These are phyloP conservation scores for Sander lucioperca DNA, from an alignment of 2,113 vertebrate species.

Conservation along the genomic window DNA sequence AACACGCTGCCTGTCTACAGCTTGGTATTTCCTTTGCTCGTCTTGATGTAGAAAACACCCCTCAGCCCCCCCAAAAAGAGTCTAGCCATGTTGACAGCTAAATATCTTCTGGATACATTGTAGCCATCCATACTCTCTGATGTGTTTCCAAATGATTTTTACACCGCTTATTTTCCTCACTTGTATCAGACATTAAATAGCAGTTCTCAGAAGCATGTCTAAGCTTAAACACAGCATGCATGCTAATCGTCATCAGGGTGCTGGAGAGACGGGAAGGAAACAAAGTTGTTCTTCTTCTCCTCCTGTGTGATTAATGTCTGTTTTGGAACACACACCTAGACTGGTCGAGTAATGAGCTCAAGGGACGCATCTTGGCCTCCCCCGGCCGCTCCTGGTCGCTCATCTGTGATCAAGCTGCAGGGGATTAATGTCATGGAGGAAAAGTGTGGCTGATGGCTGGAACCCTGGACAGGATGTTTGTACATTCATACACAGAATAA, in stretches of 20 bases:
- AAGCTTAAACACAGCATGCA: slow-evolving; percentile 30
- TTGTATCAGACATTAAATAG: slow-evolving; percentile 50
- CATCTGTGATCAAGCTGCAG: slow-evolving; percentile 59
- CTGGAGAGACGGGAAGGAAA: slow-evolving; percentile 28
- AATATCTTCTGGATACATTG: slow-evolving; percentile 46
- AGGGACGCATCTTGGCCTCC: slow-evolving; percentile 28
- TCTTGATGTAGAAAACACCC: slow-evolving; percentile 24
- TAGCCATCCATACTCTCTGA: slow-evolving; percentile 17
- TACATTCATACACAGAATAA: background rate
- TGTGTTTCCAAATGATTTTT: slow-evolving; percentile 43
- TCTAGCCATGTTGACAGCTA: slow-evolving; percentile 57
- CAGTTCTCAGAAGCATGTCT: slow-evolving; percentile 37
- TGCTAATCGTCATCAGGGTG: slow-evolving; percentile 40
- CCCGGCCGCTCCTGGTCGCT: slow-evolving; percentile 35
- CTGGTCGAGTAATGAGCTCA: slow-evolving; percentile 50
- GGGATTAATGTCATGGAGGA: slow-evolving; percentile 59
- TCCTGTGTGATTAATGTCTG: slow-evolving; percentile 56
- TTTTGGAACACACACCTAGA: slow-evolving; percentile 71
- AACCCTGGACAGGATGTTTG: slow-evolving; percentile 31
- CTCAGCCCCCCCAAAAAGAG: background rate
- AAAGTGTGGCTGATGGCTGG: slow-evolving; percentile 52
- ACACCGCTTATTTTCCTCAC: slow-evolving; percentile 38
- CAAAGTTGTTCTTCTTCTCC: slow-evolving; percentile 29
- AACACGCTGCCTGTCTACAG: slow-evolving; percentile 59
- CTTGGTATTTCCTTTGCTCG: slow-evolving; percentile 71